Conservation (phyloP, 2,888 invertebrate species). For the Drosophila setosimentum region DNA sequence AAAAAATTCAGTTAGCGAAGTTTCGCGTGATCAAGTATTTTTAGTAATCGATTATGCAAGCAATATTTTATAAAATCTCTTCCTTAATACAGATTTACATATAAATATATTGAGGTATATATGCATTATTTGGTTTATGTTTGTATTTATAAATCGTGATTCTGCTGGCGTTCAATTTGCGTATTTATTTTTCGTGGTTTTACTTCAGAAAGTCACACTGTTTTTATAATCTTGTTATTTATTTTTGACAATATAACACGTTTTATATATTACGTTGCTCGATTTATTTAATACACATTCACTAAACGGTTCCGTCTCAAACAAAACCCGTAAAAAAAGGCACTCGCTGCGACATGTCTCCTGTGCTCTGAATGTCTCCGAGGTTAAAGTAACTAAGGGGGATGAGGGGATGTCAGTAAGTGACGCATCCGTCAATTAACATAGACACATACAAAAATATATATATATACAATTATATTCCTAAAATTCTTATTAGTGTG, state of each 20-base stretch:
- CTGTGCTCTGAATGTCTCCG: background rate
- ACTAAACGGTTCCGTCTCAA: constrained; percentile 1
- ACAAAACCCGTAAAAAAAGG: background rate
- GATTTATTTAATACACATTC: background rate
- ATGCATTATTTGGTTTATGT: background rate
- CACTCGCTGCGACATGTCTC: background rate
- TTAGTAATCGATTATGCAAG: background rate
- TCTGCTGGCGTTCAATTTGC: constrained; percentile 8
- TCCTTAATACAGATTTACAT: background rate
- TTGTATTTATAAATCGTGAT: background rate
- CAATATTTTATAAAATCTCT: background rate
- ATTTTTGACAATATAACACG: background rate
- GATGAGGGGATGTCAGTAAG: background rate
- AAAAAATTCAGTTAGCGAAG: background rate
- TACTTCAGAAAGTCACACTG: constrained; percentile 5
- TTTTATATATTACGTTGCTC: background rate
- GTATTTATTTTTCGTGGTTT: constrained; percentile 29
- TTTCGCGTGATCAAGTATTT: background rate
- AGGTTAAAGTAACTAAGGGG: background rate
- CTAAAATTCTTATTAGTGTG: too few relatives aligned
- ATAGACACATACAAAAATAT: background rate
- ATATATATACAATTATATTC: too few relatives aligned
- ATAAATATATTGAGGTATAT: background rate
- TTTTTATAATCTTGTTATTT: constrained; percentile 13
- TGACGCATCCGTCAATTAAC: background rate